A percentile compares a stretch with the other conserved stretches of the same genome.
Conservation (phyloP, 2,113 vertebrate species). For the Callorhinus ursinus region DNA sequence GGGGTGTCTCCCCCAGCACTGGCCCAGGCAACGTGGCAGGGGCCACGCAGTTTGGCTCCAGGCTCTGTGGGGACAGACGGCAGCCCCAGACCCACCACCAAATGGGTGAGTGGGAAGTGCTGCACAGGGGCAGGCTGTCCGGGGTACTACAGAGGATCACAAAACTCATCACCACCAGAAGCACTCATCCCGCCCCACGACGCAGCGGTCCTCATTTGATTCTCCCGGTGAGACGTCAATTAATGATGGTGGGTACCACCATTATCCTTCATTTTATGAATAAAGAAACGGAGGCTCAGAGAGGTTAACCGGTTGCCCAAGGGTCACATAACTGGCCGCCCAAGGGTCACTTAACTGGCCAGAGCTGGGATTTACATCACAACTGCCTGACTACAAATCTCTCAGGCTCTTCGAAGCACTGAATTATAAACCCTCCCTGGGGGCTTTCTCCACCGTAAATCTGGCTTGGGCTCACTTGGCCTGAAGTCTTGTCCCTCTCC, state of each 20-base stretch:
- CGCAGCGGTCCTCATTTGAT: not conserved
- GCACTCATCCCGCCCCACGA: not conserved
- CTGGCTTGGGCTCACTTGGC: not conserved
- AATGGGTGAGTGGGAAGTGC: fast-evolving
- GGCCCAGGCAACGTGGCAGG: not conserved
- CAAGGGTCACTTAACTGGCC: not conserved
- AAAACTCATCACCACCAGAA: no score
- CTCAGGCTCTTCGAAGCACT: not conserved
- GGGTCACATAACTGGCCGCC: not conserved
- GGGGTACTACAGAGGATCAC: fast-evolving
- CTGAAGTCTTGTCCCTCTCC: not conserved
- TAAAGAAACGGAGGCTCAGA: not conserved
- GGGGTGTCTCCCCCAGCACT: not conserved
- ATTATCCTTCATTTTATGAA: not conserved
- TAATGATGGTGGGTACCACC: not conserved
- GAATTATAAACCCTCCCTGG: not conserved
- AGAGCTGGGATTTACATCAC: not conserved
- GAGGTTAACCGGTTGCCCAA: not conserved
- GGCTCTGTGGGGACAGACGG: not conserved
- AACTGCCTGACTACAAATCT: not conserved
- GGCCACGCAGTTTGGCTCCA: not conserved
- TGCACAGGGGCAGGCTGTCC: no score
- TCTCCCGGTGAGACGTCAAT: not conserved
- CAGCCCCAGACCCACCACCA: not conserved
- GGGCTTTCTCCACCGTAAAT: not conserved